Percentiles rank a stretch among this genome's conserved stretches.
These are phyloP conservation scores for Epinephelus awoara DNA, from an alignment of 2,797 vertebrate species.

Conservation along the genomic window DNA sequence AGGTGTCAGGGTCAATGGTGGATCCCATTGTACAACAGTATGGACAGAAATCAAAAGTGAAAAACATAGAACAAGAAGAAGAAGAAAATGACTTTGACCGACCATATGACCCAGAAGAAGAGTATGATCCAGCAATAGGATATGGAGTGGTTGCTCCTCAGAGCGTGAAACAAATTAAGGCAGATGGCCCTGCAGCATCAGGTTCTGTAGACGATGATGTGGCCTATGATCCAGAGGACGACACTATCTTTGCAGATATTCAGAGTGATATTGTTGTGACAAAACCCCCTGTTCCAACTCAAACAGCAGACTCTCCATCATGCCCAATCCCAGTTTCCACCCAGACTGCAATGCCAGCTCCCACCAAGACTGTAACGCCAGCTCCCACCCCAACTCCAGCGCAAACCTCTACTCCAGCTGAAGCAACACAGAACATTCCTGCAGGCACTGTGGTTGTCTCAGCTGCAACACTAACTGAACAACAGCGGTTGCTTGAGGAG, in stretches of 20 bases:
- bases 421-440: slow-evolving; percentile 56
- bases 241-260: slow-evolving; percentile 94
- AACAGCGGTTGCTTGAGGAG: slow-evolving; percentile 97
- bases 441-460: slow-evolving; percentile 73
- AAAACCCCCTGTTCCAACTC: slow-evolving; percentile 62
- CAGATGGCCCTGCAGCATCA: slow-evolving; percentile 64
- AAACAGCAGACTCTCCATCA: slow-evolving; percentile 43
- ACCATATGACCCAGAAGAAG: slow-evolving; percentile 97
- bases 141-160: slow-evolving; percentile 70
- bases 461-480: slow-evolving; percentile 90
- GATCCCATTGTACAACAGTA: slow-evolving; percentile 97
- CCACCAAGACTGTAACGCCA: slow-evolving; percentile 16
- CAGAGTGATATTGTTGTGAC: slow-evolving; percentile 81
- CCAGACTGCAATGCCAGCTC: slow-evolving; percentile 21
- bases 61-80: slow-evolving; percentile 68
- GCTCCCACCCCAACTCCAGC: slow-evolving; percentile 21
- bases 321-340: slow-evolving; percentile 38
- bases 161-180: slow-evolving; percentile 61
- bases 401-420: slow-evolving; percentile 41
- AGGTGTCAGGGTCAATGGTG: slow-evolving; percentile 81
- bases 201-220: slow-evolving; percentile 88
- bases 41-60: slow-evolving; percentile 90
- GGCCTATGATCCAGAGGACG: slow-evolving; percentile 97
- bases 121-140: slow-evolving; percentile 90
- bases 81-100: slow-evolving; percentile 92